These are phyloP conservation scores for Coregonus sp. DNA, from an alignment of 2,797 vertebrate genomes.

Conservation along the genomic window DNA sequence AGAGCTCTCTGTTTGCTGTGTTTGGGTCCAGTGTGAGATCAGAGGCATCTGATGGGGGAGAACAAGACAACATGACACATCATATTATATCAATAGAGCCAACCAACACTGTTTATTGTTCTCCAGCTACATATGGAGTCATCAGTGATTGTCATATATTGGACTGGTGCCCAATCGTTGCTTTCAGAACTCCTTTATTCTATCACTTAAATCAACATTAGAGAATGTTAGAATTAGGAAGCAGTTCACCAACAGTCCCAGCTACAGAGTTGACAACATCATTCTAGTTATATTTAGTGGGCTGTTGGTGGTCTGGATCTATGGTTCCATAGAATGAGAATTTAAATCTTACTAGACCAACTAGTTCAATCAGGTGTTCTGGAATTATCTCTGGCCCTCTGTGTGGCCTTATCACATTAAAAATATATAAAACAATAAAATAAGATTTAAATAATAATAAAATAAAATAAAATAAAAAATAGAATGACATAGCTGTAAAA, in stretches of 20 bases:
- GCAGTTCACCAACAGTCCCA: neutral
- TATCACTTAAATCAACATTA: neutral
- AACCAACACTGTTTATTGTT: neutral
- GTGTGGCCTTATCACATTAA: too few relatives aligned
- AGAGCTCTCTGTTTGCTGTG: neutral
- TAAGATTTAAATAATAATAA: too few relatives aligned
- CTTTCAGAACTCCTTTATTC: neutral
- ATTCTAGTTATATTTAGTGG: neutral
- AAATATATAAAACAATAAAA: too few relatives aligned
- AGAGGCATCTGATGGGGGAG: neutral
- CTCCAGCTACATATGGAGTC: neutral
- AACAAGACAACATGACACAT: neutral
- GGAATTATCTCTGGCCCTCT: too few relatives aligned
- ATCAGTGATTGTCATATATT: neutral
- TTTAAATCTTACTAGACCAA: too few relatives aligned
- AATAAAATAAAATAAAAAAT: too few relatives aligned
- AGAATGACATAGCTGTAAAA: too few relatives aligned
- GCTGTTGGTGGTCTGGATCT: too few relatives aligned
- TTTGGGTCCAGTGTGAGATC: neutral
- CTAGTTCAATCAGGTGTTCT: too few relatives aligned
- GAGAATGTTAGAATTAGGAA: neutral
- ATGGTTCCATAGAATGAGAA: too few relatives aligned
- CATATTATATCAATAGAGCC: neutral
- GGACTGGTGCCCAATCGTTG: neutral
- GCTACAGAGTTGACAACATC: neutral